Evolutionary conservation across 2,797 vertebrate genomes (phyloP).

Genomic region (Typhlichthys subterraneus): DNA sequence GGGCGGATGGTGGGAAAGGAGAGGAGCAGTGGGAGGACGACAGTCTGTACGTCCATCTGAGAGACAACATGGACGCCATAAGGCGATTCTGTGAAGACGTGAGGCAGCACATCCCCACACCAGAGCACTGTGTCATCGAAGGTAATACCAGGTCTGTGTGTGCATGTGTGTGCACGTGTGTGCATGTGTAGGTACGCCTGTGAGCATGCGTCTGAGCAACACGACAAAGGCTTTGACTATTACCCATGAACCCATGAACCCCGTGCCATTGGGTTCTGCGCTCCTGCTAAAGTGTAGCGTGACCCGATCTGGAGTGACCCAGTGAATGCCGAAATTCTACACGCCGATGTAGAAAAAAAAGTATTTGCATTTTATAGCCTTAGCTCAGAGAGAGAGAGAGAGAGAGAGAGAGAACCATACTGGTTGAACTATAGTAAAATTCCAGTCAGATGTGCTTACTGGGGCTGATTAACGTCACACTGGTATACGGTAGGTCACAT

Average conservation of each 20-base stretch:
- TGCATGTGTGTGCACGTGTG: neutral
- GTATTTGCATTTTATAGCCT: neutral
- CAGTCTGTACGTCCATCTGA: conserved; percentile 86
- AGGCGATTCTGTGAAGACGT: conserved; percentile 83
- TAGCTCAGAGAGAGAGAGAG: neutral
- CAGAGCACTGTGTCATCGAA: conserved; percentile 91
- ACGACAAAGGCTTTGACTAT: neutral
- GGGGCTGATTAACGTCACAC: conserved; percentile 33
- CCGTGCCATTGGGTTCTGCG: too few species aligned
- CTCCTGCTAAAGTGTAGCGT: too few species aligned
- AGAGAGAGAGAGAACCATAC: neutral
- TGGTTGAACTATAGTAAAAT: conserved; percentile 42
- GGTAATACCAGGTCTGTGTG: conserved; percentile 69
- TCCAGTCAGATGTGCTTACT: conserved; percentile 34
- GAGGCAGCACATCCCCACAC: conserved; percentile 84
- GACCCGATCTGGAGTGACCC: too few species aligned
- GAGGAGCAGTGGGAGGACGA: conserved; percentile 71
- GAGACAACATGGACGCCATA: conserved; percentile 85
- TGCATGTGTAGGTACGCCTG: conserved; percentile 12
- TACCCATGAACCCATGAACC: too few species aligned
- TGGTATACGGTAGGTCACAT: conserved; percentile 9
- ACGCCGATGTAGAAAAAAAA: neutral
- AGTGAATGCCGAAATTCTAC: too few species aligned
- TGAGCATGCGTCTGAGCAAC: neutral
- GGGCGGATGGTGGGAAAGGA: conserved; percentile 13